Base-by-base conservation (phyloP, 37 sponge, comb jelly and placozoan genomes). In the Spongia lamella region DNA sequence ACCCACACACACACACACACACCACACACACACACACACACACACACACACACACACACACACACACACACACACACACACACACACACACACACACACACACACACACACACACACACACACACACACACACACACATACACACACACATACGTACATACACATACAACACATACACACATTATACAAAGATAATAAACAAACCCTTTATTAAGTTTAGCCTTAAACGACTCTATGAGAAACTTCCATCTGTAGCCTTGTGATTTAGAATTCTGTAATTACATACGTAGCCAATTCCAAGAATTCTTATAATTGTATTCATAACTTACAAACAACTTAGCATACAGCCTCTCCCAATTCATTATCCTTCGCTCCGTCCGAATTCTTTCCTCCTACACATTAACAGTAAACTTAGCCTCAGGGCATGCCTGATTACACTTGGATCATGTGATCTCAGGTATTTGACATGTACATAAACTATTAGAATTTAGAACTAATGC, bases 231-330 rank as follows among this genome's bases (percentile, higher is more conserved):
- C 50, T 88, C 85, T 25, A 93, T 93, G 17, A 75, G 66, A 76
- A 93, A 93, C 51, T 93, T 93, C 93, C 93, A 93, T 36, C 93
- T 34, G 16, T 90, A 38, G 20, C 93, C 90, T 50, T 84, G 88
- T 40, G 80, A 79, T 34, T 84, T 83, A 19, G 72, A 24, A 35
- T 61, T 57, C 83, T 87, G 33, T 17, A 73, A n/a, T 31, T 20
- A 27, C 30, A 4, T 15, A 30, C 25, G 24, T 56, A 53, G 30
- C 52, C 32, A 7, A 26, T 2, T 3, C 35, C 26, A 22, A 38
- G 27, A 43, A 40, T 68, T 27, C 3, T 15, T 29, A 19, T 19
- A 51, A 32, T 4, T 26, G 51, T 36, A 22, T 20, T 52, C 14
- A 39, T 35, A 38, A 73, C 74, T 50, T 35, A 84, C 84, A 78